Evolutionary conservation across 2,888 invertebrate species (phyloP), one percentile per base, ranked within the genome.

Genomic region (Lasioglossum figueresi): DNA sequence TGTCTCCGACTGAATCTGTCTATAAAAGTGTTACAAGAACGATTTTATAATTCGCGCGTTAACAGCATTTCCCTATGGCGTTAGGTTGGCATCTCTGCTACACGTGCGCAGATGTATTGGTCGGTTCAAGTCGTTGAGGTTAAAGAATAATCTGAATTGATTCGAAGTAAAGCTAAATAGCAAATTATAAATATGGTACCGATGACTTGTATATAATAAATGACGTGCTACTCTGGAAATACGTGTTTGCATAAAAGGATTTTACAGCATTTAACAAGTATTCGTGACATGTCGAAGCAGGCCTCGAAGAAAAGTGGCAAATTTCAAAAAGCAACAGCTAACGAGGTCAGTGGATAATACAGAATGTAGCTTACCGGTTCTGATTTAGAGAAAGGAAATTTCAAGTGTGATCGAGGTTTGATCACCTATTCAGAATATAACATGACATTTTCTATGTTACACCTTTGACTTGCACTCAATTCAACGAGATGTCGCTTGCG

Each of bases 341-440:
- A 75, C 31, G 91, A 93, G 85, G 94, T 94, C 79, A 91, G 91
- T 91, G 43, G 75, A 63, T 77, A 16, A 23, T 76, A 43, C 8
- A 45, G 82, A 19, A 74, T 31, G 27, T 72, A 3, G 85, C 92
- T 93, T 89, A 93, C 93, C 89, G 40, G 70, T 78, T 80, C 52
- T 66, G 76, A 31, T 73, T 48, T 66, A 71, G 83, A 84, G 72
- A 76, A 81, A 68, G 52, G 71, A 80, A 85, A 88, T 85, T 82
- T 86, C 52, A 37, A 31, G 77, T 68, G 82, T 79, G 88, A 84
- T 87, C 80, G 63, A 72, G 82, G 81, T 81, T 82, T 80, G 88
- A 93, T 94, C 94, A 94, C 88, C 94, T 93, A 88, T 91, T 88
- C 68, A 85, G 83, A 87, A 86, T 85, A 88, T 88, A 92, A 87